Percentiles rank a stretch among this genome's conserved stretches.
phyloP scores from a whole-genome alignment of 2,113 vertebrate genomes.

The Rallus limicola region DNA sequence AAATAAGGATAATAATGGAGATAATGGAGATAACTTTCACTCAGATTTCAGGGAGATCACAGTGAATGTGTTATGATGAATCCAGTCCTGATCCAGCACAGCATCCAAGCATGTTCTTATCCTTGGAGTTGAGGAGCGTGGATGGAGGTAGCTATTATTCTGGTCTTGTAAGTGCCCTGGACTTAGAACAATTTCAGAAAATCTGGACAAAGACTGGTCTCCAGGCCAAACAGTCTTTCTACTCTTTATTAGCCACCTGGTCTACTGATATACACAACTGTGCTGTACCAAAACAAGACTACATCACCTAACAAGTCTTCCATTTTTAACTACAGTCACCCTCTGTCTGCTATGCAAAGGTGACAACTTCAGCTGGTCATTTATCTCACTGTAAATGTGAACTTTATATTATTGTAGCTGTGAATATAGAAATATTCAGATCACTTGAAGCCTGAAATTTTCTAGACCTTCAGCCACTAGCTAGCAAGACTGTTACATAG shows the following conservation, averaged over 20 bases:
- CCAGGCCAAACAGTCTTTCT: neutral
- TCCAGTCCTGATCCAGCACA: neutral
- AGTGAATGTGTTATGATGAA: neutral
- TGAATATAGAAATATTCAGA: neutral
- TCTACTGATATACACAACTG: neutral
- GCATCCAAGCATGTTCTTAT: neutral
- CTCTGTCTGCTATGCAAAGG: neutral
- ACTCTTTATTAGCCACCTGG: neutral
- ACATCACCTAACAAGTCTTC: neutral
- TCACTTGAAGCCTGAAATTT: neutral
- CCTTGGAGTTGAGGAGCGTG: neutral
- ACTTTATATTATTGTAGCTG: neutral
- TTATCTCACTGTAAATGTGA: neutral
- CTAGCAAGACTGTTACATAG: neutral
- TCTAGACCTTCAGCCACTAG: neutral
- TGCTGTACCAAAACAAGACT: neutral
- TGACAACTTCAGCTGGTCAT: neutral
- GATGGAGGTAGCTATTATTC: neutral
- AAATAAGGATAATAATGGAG: too few species aligned
- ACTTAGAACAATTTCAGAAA: neutral
- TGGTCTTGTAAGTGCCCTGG: neutral
- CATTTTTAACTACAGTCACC: neutral
- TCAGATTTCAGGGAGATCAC: neutral
- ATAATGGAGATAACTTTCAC: neutral
- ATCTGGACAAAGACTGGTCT: neutral